Evolutionary conservation across 2,797 vertebrate species (phyloP).

Genomic region (Telmatherina bonti): DNA sequence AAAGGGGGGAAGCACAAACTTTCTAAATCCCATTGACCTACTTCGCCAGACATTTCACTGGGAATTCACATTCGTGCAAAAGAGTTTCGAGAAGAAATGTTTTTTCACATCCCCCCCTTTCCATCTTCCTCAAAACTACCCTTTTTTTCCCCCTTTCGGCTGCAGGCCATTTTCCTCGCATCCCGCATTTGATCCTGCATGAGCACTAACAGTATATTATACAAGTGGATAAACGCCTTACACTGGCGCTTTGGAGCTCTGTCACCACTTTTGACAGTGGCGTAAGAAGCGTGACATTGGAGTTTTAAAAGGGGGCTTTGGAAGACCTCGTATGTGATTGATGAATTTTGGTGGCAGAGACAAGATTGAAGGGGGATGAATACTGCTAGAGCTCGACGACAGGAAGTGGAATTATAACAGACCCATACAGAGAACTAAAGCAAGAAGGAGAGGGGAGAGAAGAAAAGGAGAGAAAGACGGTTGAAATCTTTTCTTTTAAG

Average conservation of each 20-base stretch:
- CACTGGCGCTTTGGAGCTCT: slow-evolving; percentile 56
- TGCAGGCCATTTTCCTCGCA: slow-evolving; percentile 74
- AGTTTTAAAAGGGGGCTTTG: slow-evolving; percentile 66
- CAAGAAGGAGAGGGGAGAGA: slow-evolving; percentile 37
- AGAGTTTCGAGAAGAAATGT: slow-evolving; percentile 74
- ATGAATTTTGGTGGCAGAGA: slow-evolving; percentile 62
- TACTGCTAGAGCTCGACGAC: slow-evolving; percentile 66
- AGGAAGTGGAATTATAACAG: slow-evolving; percentile 75
- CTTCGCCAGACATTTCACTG: slow-evolving; percentile 81
- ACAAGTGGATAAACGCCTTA: slow-evolving; percentile 78
- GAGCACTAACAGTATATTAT: slow-evolving; percentile 67
- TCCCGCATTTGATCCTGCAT: slow-evolving; percentile 67
- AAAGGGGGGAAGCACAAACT: slow-evolving; percentile 66
- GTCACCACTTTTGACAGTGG: slow-evolving; percentile 72
- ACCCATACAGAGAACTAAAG: slow-evolving; percentile 63
- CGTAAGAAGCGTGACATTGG: slow-evolving; percentile 78
- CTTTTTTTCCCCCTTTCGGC: slow-evolving; percentile 54
- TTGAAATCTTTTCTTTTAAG: slow-evolving; percentile 76
- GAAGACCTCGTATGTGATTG: slow-evolving; percentile 71
- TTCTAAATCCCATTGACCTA: slow-evolving; percentile 85
- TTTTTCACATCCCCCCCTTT: slow-evolving; percentile 56
- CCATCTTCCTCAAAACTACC: slow-evolving; percentile 43
- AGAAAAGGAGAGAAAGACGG: slow-evolving; percentile 62
- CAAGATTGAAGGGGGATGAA: slow-evolving; percentile 59
- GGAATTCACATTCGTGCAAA: slow-evolving; percentile 82